phyloP scores from a whole-genome alignment of 30 jellyfish, hydroid and myxozoan species.

The Morbakka virulenta region DNA sequence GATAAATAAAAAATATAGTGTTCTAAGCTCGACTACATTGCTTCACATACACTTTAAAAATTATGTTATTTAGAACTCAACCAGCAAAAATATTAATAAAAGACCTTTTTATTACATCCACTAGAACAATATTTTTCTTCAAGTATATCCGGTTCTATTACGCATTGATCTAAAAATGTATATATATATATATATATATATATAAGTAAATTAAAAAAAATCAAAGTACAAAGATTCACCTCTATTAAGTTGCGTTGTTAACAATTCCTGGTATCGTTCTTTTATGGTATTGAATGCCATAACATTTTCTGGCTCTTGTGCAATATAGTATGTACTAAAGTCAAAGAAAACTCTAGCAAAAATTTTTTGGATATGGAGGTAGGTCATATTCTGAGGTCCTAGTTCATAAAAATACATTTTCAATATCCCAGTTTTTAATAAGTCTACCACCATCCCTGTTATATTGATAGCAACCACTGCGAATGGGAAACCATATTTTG shows the following conservation, averaged over 20 bases:
- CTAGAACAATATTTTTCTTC: too few species aligned
- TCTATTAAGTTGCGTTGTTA: conserved; percentile 22
- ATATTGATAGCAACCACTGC: conserved; percentile 80
- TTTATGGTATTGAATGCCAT: conserved; percentile 61
- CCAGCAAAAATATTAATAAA: too few species aligned
- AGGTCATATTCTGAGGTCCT: conserved; percentile 6
- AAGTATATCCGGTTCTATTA: too few species aligned
- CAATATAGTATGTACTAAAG: conserved; percentile 51
- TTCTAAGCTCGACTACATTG: too few species aligned
- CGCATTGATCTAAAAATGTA: too few species aligned
- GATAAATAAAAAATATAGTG: too few species aligned
- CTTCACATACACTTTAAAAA: too few species aligned
- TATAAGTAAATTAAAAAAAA: too few species aligned
- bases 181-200: too few species aligned
- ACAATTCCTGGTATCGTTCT: conserved; percentile 37
- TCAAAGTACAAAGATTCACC: neutral
- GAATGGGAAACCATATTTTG: conserved; percentile 80
- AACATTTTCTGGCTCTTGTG: conserved; percentile 70
- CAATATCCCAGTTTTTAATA: conserved; percentile 57
- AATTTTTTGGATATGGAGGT: conserved; percentile 49
- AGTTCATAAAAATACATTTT: conserved; percentile 59
- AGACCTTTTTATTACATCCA: too few species aligned
- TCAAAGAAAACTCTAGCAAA: conserved; percentile 59
- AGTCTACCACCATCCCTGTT: conserved; percentile 68
- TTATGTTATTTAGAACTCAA: too few species aligned